A percentile compares a stretch with the other conserved stretches of the same genome.
phyloP scores from a whole-genome alignment of 2,888 invertebrate genomes.

The Heterodera filipjevi region DNA sequence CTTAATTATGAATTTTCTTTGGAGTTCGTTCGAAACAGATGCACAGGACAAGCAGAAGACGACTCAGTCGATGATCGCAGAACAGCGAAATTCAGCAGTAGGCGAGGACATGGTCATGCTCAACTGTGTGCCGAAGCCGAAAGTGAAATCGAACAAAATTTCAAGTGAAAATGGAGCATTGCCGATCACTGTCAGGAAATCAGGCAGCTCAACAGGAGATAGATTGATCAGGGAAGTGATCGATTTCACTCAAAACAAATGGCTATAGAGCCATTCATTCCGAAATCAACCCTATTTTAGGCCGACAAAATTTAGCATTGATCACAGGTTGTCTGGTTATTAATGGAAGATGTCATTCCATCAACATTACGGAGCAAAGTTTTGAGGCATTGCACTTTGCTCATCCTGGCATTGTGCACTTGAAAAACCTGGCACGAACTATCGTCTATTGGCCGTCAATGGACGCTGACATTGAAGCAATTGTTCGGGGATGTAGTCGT shows the following conservation, averaged over 20 bases:
- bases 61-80: slow-evolving; percentile 53
- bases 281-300: too few species aligned
- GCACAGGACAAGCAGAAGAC: slow-evolving; percentile 64
- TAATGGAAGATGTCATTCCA: neutral
- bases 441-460: slow-evolving; percentile 7
- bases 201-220: too few species aligned
- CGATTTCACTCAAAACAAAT: too few species aligned
- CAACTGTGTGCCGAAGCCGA: too few species aligned
- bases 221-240: neutral
- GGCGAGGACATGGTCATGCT: too few species aligned
- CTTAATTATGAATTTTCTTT: slow-evolving; percentile 57
- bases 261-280: too few species aligned
- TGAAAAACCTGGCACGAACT: neutral
- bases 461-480: neutral
- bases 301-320: too few species aligned
- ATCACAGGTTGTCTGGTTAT: too few species aligned
- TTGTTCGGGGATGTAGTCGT: neutral
- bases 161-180: neutral
- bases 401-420: neutral
- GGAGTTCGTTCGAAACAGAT: slow-evolving; percentile 50
- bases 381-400: neutral
- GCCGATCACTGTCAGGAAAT: slow-evolving; percentile 14
- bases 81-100: neutral
- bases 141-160: too few species aligned
- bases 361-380: neutral